phyloP scores from a whole-genome alignment of 2,888 invertebrate genomes.

The Meiosimyza decipiens region DNA sequence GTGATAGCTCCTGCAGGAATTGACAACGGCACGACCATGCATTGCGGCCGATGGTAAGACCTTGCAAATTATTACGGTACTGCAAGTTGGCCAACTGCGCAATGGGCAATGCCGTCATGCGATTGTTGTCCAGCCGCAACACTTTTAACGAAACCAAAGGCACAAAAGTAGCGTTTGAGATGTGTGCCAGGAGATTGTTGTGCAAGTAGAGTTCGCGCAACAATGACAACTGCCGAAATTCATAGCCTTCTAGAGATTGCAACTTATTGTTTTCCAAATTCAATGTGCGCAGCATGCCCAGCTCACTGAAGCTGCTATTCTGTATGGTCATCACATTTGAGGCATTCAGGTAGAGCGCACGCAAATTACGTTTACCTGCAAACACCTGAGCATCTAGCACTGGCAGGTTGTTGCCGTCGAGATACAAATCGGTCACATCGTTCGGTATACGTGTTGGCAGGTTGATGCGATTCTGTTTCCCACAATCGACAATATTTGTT shows the following conservation, averaged over 20 bases:
- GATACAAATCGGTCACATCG: constrained; percentile 92
- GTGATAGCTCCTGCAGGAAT: constrained; percentile 84
- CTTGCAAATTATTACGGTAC: constrained; percentile 72
- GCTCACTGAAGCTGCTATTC: constrained; percentile 81
- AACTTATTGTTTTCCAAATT: constrained; percentile 89
- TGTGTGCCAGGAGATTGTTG: constrained; percentile 82
- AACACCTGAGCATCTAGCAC: constrained; percentile 88
- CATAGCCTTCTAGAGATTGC: constrained; percentile 81
- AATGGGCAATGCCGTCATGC: constrained; percentile 81
- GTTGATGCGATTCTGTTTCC: constrained; percentile 68
- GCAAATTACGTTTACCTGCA: constrained; percentile 89
- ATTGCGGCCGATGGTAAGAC: constrained; percentile 84
- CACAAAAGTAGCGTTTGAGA: constrained; percentile 83
- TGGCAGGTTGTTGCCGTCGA: constrained; percentile 89
- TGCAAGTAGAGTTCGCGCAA: constrained; percentile 86
- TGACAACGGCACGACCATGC: constrained; percentile 92
- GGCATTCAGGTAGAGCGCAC: constrained; percentile 85
- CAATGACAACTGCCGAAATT: constrained; percentile 84
- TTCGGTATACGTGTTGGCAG: constrained; percentile 86
- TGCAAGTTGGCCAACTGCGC: constrained; percentile 75
- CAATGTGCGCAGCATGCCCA: constrained; percentile 80
- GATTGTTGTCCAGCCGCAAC: constrained; percentile 86
- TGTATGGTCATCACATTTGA: constrained; percentile 86
- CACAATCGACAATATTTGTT: constrained; percentile 92
- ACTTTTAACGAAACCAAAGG: constrained; percentile 82